A percentile compares a stretch with the other conserved stretches of the same genome.
Evolutionary conservation across 1,140 invertebrate species (phyloP).

Genomic region (Calliopsis andreniformis): DNA sequence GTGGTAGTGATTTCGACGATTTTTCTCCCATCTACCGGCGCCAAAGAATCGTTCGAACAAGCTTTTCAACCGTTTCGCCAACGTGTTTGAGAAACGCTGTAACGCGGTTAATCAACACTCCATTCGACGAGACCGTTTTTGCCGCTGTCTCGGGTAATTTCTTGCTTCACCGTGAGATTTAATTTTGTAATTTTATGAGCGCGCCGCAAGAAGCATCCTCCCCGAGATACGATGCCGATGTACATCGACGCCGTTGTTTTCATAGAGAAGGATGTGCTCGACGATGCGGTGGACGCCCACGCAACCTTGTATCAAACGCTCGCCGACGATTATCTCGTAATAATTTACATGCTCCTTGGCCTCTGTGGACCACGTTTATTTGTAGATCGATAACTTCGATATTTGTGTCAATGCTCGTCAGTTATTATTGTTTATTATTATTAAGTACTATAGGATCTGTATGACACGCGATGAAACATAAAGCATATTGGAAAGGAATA

Average conservation of each 20-base stretch:
- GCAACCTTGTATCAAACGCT: slow-evolving; percentile 49
- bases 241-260: not conserved
- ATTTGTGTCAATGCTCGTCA: too few relatives aligned
- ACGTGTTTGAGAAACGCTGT: slow-evolving; percentile 42
- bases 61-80: not conserved
- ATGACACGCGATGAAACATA: too few relatives aligned
- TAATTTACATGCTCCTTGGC: slow-evolving; percentile 61
- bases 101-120: slow-evolving; percentile 54
- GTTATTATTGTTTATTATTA: too few relatives aligned
- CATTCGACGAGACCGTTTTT: slow-evolving; percentile 51
- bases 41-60: slow-evolving; percentile 10
- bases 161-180: slow-evolving; percentile 50
- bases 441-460: too few relatives aligned
- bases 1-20: too few relatives aligned
- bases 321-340: slow-evolving; percentile 50
- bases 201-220: not conserved
- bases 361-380: not conserved
- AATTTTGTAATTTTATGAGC: slow-evolving; percentile 51
- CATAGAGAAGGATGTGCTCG: not conserved
- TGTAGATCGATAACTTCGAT: not conserved
- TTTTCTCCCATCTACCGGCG: slow-evolving; percentile 8
- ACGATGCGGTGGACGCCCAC: slow-evolving; percentile 45
- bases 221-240: not conserved
- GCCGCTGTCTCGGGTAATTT: slow-evolving; percentile 40
- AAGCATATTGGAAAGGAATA: too few relatives aligned